Conservation (phyloP, 2,888 invertebrate species). For the Charanyca ferruginea region DNA sequence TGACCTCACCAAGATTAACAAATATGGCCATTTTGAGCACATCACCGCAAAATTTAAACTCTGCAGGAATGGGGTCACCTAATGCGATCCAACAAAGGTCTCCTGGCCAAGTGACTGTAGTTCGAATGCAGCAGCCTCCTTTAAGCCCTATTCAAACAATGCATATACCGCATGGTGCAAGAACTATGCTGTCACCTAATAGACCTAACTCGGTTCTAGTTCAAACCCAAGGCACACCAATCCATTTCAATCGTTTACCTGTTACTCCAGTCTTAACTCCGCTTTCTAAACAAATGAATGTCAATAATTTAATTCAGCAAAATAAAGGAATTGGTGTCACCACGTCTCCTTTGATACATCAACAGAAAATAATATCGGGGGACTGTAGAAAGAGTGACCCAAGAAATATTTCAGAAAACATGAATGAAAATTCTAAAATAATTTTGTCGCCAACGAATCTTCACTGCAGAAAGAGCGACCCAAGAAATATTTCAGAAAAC, state of each 20-base stretch:
- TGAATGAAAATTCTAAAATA: constrained; percentile 82
- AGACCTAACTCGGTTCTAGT: constrained; percentile 87
- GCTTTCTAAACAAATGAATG: constrained; percentile 90
- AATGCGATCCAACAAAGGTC: constrained; percentile 84
- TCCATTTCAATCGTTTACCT: constrained; percentile 90
- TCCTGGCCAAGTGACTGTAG: constrained; percentile 88
- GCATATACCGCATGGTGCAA: constrained; percentile 82
- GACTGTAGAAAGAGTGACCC: constrained; percentile 81
- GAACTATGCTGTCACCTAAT: constrained; percentile 86
- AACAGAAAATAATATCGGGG: constrained; percentile 82
- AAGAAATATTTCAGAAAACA: constrained; percentile 72
- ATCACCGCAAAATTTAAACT: constrained; percentile 81
- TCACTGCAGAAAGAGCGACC: constrained; percentile 78
- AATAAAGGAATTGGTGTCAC: constrained; percentile 77
- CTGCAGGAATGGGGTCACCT: constrained; percentile 81
- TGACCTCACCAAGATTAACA: constrained; percentile 82
- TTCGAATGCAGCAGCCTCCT: constrained; percentile 89
- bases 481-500: constrained; percentile 72
- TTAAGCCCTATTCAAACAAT: constrained; percentile 86
- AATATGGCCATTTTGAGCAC: constrained; percentile 85
- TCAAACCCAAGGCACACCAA: constrained; percentile 85
- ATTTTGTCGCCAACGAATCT: constrained; percentile 82
- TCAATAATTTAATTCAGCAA: constrained; percentile 85
- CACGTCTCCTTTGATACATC: constrained; percentile 75
- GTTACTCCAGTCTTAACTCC: constrained; percentile 91